phyloP scores from a whole-genome alignment of 2,113 vertebrate species.

The Catharus bicknelli region DNA sequence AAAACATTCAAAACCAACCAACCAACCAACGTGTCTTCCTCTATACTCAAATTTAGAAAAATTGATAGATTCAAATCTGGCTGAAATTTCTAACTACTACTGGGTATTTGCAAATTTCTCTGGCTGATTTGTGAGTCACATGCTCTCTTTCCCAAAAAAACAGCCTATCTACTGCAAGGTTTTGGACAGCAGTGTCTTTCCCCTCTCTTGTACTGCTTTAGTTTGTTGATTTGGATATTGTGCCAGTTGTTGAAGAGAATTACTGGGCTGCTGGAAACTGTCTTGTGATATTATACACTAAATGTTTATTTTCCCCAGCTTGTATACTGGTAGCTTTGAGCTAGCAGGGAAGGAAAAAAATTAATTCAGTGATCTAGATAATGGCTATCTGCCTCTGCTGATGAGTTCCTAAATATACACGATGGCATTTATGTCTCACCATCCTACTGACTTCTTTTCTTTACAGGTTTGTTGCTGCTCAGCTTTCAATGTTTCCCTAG shows the following conservation, averaged over 20 bases:
- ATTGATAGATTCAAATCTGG: neutral
- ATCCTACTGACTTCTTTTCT: neutral
- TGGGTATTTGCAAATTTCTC: neutral
- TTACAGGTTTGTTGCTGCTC: neutral
- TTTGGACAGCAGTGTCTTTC: neutral
- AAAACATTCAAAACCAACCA: neutral
- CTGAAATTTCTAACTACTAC: neutral
- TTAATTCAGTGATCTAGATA: neutral
- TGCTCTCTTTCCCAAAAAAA: neutral
- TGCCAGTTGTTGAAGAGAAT: neutral
- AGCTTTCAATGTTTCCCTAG: neutral
- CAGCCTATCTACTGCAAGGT: neutral
- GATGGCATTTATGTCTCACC: neutral
- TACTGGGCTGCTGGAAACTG: neutral
- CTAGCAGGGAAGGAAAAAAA: neutral
- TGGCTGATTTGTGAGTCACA: fast-evolving
- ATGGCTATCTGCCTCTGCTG: fast-evolving
- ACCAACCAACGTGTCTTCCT: neutral
- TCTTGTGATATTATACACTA: neutral
- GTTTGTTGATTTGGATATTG: neutral
- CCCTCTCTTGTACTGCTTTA: neutral
- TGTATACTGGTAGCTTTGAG: fast-evolving
- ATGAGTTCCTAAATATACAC: neutral
- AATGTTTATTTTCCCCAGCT: neutral
- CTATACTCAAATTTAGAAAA: neutral